A percentile compares a stretch with the other conserved stretches of the same genome.
phyloP scores from a whole-genome alignment of 2,888 invertebrate species.

The Pseudolycoriella hygida region DNA sequence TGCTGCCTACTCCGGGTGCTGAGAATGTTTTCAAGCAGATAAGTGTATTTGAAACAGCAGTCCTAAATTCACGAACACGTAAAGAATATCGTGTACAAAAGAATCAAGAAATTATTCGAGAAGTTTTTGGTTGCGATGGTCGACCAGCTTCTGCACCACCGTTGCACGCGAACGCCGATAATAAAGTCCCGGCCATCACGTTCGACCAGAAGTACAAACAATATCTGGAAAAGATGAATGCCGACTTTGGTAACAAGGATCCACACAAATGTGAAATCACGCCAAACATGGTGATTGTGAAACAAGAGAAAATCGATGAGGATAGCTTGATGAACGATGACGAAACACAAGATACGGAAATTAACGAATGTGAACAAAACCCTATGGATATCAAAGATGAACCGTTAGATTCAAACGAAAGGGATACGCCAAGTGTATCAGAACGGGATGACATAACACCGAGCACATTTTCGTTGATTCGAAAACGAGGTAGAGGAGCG shows the following conservation, averaged over 20 bases:
- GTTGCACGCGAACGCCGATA: slow-evolving; percentile 5
- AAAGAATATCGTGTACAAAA: slow-evolving; percentile 55
- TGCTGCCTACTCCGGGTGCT: slow-evolving; percentile 13
- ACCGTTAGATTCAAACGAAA: slow-evolving; percentile 21
- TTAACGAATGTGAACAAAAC: slow-evolving; percentile 28
- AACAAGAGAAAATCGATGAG: slow-evolving; percentile 7
- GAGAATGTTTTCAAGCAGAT: slow-evolving; percentile 17
- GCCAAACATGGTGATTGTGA: not conserved
- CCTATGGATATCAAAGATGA: slow-evolving; percentile 28
- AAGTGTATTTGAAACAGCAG: slow-evolving; percentile 46
- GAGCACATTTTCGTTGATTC: slow-evolving; percentile 22
- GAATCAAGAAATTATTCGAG: slow-evolving; percentile 59
- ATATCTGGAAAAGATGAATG: slow-evolving; percentile 21
- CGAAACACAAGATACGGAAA: slow-evolving; percentile 15
- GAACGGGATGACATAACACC: slow-evolving; percentile 11
- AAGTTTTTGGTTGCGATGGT: slow-evolving; percentile 57
- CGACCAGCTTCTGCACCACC: slow-evolving; percentile 71
- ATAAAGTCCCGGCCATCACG: slow-evolving; percentile 11
- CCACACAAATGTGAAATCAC: not conserved
- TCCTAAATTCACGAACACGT: slow-evolving; percentile 54
- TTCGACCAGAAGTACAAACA: slow-evolving; percentile 25
- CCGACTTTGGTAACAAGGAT: slow-evolving; percentile 9
- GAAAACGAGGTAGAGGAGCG: slow-evolving; percentile 12
- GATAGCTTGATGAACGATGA: slow-evolving; percentile 13
- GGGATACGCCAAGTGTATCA: slow-evolving; percentile 18